Conservation (phyloP, 2,113 vertebrate species). For the Apaloderma vittatum region DNA sequence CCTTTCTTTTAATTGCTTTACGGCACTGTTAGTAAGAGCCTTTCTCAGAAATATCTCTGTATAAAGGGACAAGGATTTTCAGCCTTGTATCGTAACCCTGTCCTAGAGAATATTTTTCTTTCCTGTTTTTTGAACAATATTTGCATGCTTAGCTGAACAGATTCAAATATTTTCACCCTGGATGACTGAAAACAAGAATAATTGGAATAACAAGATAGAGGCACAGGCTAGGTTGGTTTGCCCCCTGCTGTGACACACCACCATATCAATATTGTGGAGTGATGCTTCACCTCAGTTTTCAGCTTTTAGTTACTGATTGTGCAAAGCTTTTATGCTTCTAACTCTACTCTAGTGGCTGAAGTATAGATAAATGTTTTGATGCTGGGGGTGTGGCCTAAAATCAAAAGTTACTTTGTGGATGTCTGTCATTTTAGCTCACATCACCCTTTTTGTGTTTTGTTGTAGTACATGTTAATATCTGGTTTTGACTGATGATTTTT, state of each 20-base stretch:
- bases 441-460: neutral
- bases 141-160: conserved; percentile 46
- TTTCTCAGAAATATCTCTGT: neutral
- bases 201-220: conserved; percentile 30
- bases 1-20: conserved; percentile 15
- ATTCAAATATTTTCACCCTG: conserved; percentile 35
- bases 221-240: neutral
- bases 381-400: neutral
- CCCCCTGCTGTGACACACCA: neutral
- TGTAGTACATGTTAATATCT: neutral
- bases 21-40: neutral
- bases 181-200: conserved; percentile 45
- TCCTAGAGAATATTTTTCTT: neutral
- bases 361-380: neutral
- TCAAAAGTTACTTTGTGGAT: neutral
- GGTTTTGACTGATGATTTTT: neutral
- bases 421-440: neutral
- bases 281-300: neutral
- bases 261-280: neutral
- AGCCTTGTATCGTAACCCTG: neutral
- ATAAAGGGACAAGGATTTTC: neutral
- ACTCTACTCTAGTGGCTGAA: neutral
- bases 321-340: neutral
- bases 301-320: neutral
- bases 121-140: conserved; percentile 8